Evolutionary conservation across 2,113 vertebrate genomes (phyloP), one percentile per base, ranked within the genome.

Genomic region (Semicossyphus pulcher): DNA sequence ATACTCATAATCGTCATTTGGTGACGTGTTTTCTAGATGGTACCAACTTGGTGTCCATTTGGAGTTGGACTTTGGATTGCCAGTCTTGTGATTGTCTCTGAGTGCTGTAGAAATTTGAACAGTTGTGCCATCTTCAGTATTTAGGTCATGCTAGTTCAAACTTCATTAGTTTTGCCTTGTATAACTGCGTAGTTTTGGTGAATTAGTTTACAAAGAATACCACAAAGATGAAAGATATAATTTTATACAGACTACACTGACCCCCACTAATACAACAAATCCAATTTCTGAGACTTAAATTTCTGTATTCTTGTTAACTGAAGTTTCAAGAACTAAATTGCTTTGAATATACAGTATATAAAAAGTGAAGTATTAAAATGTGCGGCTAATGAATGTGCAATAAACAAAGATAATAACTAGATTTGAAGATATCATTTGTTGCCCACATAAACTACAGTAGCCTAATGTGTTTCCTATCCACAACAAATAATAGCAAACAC

Each of bases 41-140:
- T 53, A 64, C 37, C 47, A 66, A 29, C 51, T 48, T 42, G 29
- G 14, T 41, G 23, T 52, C n/a, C 7, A 20, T 53, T 54, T 54
- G 36, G 47, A 16, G 4, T 49, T 61, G 7, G 37, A 14, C 37
- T 39, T 14, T 3, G 37, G 3, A n/a, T 42, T 63, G 34, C 4
- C 10, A 18, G 25, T 23, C 4, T 1, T 34, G 14, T 61, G 34
- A 16, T 73, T 53, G 37, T 31, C 6, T 48, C 18, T 63, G 42
- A 61, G 9, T 56, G 28, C 44, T 59, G 29, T n/a, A 21, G 15
- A 37, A 15, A 44, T 56, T 12, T 58, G 2, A 25, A 36, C 21
- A 37, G 26, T 11, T 4, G 2, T 54, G 42, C 37, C 32, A 49
- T 67, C 26, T 15, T 64, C 32, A 52, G 8, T 14, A 41, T 60